These are phyloP conservation scores for Nemopilema nomurai DNA, from an alignment of 30 jellyfish, hydroid and myxozoan species.

Conservation along the genomic window DNA sequence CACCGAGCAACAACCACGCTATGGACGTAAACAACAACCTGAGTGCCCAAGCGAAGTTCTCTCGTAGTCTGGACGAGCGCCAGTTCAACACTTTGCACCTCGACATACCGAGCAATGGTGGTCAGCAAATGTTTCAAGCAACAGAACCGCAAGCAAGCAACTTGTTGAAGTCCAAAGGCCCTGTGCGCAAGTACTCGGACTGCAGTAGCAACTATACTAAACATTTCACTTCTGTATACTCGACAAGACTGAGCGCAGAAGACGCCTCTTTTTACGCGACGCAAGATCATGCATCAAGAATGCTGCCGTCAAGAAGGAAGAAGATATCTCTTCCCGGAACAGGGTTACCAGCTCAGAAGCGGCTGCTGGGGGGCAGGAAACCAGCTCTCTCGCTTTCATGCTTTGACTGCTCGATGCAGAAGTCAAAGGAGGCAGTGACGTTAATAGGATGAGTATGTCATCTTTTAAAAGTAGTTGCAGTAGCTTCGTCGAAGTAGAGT, in stretches of 20 bases:
- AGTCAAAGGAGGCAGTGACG: conserved; percentile 1
- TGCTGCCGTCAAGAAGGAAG: conserved; percentile 1
- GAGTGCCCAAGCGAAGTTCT: conserved; percentile 4
- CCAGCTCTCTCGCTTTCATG: conserved; percentile 18
- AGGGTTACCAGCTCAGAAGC: background rate
- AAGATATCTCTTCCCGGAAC: conserved; percentile 15
- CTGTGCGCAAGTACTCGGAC: conserved; percentile 22
- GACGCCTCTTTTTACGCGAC: background rate
- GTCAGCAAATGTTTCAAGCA: background rate
- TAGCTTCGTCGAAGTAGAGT: conserved; percentile 34
- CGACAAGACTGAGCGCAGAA: background rate
- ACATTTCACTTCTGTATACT: background rate
- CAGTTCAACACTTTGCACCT: conserved; percentile 33
- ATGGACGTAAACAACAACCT: background rate
- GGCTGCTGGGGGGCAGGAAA: conserved; percentile 6
- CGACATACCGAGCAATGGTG: conserved; percentile 16
- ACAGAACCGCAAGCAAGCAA: background rate
- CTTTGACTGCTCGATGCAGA: conserved; percentile 19
- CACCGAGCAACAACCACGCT: background rate
- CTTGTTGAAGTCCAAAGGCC: background rate
- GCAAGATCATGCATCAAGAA: conserved; percentile 24
- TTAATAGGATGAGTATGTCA: conserved; percentile 21
- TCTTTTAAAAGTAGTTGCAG: conserved; percentile 45
- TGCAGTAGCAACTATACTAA: conserved; percentile 24
- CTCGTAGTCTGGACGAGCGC: conserved; percentile 32